phyloP scores from a whole-genome alignment of 2,113 vertebrate genomes.

The Calyptomena viridis region DNA sequence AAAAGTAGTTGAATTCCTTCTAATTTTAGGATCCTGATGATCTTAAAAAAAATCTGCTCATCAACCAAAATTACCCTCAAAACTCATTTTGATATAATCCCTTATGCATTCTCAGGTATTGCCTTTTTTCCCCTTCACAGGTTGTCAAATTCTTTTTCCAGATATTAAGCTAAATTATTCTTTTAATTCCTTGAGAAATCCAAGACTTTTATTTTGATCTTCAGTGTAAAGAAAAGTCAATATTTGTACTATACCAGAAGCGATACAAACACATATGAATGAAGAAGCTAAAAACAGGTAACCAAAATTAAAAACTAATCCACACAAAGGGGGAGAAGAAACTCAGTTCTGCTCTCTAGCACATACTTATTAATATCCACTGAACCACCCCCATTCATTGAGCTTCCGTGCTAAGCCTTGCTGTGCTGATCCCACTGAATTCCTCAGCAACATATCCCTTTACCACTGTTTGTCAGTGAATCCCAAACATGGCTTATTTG shows the following conservation, averaged over 20 bases:
- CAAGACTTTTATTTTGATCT: constrained; percentile 14
- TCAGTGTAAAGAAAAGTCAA: not conserved
- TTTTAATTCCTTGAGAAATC: constrained; percentile 26
- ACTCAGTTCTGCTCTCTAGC: not conserved
- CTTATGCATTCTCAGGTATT: constrained; percentile 13
- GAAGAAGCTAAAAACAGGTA: not conserved
- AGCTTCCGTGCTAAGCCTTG: not conserved
- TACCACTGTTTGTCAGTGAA: not conserved
- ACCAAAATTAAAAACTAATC: not conserved
- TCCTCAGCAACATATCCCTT: not conserved
- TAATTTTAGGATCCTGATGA: not conserved
- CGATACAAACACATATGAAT: not conserved
- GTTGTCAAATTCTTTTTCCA: constrained; percentile 8
- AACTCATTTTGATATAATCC: not conserved
- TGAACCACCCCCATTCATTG: not conserved
- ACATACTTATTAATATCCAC: not conserved
- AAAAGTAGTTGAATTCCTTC: not conserved
- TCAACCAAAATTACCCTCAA: not conserved
- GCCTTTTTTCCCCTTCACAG: not conserved
- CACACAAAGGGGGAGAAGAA: not conserved
- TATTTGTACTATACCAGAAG: not conserved
- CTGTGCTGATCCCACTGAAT: not conserved
- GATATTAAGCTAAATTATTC: constrained; percentile 9
- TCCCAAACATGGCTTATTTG: not conserved
- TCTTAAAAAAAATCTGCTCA: not conserved